Conservation (phyloP, 2,113 vertebrate species). For the Prinia subflava region DNA sequence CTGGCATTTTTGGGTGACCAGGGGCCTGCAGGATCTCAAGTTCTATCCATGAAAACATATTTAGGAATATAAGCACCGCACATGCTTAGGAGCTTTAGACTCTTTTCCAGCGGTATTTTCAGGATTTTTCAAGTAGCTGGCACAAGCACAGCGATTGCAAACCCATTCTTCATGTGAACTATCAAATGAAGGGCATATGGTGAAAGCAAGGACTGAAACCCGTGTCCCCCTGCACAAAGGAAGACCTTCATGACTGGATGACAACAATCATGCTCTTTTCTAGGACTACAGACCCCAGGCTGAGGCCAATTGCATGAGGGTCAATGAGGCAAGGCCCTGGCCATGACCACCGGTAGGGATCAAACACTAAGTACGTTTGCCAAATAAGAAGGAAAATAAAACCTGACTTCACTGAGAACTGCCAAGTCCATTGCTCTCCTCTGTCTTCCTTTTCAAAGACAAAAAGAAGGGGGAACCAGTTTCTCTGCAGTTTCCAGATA, state of each 20-base stretch:
- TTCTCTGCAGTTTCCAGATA: not conserved
- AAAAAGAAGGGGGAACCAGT: not conserved
- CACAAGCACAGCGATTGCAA: accelerated
- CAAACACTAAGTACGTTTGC: not conserved
- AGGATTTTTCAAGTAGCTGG: not conserved
- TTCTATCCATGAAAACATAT: not conserved
- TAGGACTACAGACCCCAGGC: accelerated
- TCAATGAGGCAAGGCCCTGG: accelerated
- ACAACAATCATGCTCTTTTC: not conserved
- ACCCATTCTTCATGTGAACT: not conserved
- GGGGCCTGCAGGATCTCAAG: not conserved
- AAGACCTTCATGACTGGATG: not conserved
- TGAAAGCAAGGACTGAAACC: not conserved
- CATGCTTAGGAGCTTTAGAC: not conserved
- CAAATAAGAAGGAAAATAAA: not conserved
- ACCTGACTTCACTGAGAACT: not conserved
- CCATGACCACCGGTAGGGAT: not conserved
- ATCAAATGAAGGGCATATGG: not conserved
- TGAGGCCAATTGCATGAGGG: not conserved
- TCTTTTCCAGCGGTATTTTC: not conserved
- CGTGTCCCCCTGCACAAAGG: not conserved
- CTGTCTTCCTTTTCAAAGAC: not conserved
- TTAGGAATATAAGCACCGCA: not conserved
- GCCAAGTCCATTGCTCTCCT: not conserved
- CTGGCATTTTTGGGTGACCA: not conserved